phyloP scores from a whole-genome alignment of 1,140 invertebrate species.

The Dendrolimus punctatus region DNA sequence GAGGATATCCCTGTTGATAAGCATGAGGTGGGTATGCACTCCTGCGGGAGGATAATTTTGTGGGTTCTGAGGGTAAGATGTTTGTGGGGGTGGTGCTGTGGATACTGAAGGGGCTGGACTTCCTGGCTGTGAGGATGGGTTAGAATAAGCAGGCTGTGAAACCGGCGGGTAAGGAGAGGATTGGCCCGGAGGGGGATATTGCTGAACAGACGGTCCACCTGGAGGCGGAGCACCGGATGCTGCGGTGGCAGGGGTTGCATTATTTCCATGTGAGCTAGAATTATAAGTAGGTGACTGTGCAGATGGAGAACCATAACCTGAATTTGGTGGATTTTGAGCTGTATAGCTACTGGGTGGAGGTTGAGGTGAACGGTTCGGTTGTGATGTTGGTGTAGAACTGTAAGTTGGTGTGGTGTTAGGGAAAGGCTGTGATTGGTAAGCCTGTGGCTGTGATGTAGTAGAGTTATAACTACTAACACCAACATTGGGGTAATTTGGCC shows the following conservation, averaged over 20 bases:
- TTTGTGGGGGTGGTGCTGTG: constrained; percentile 55
- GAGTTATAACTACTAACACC: constrained; percentile 62
- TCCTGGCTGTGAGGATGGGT: constrained; percentile 66
- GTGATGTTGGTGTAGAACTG: constrained; percentile 61
- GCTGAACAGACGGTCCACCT: constrained; percentile 43
- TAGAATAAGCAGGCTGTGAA: constrained; percentile 66
- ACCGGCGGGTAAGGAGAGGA: constrained; percentile 62
- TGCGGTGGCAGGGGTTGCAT: constrained; percentile 45
- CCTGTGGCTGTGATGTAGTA: constrained; percentile 54
- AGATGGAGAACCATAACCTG: constrained; percentile 64
- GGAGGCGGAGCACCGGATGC: constrained; percentile 40
- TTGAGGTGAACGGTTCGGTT: constrained; percentile 68
- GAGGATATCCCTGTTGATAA: constrained; percentile 65
- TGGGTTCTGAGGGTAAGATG: constrained; percentile 53
- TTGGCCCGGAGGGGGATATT: constrained; percentile 60
- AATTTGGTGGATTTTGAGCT: constrained; percentile 52
- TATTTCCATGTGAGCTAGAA: constrained; percentile 62
- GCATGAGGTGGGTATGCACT: constrained; percentile 67
- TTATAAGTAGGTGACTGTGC: constrained; percentile 68
- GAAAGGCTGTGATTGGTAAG: constrained; percentile 67
- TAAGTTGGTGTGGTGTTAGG: constrained; percentile 65
- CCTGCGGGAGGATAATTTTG: constrained; percentile 58
- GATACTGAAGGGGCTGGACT: constrained; percentile 63
- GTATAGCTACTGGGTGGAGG: constrained; percentile 59
- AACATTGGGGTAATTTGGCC: constrained; percentile 58